Evolutionary conservation across 1,140 invertebrate genomes (phyloP).

Genomic region (Drosophila leontia): DNA sequence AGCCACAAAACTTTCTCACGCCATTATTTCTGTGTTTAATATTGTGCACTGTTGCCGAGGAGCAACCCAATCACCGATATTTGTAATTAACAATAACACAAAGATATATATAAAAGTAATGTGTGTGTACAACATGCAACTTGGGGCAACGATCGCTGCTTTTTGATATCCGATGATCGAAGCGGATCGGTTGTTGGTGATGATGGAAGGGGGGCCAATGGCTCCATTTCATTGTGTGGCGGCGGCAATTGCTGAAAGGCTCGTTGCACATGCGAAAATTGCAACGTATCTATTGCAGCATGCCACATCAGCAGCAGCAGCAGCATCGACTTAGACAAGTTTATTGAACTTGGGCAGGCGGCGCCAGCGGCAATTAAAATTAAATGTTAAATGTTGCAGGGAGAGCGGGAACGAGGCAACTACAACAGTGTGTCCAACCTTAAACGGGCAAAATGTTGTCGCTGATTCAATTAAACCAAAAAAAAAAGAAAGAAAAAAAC

Average conservation of each 20-base stretch:
- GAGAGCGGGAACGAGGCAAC: constrained; percentile 11
- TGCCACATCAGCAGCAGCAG: constrained; percentile 39
- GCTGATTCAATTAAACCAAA: constrained; percentile 75
- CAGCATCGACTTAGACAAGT: constrained; percentile 35
- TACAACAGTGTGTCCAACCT: constrained; percentile 42
- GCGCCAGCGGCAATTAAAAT: constrained; percentile 78
- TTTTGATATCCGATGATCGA: constrained; percentile 51
- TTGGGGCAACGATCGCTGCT: constrained; percentile 73
- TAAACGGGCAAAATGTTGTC: constrained; percentile 58
- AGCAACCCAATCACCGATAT: constrained; percentile 80
- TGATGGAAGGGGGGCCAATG: constrained; percentile 32
- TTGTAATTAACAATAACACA: constrained; percentile 70
- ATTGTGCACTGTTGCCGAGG: constrained; percentile 40
- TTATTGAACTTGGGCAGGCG: constrained; percentile 73
- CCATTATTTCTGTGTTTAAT: constrained; percentile 52
- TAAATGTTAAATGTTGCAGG: constrained; percentile 64
- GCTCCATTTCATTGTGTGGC: constrained; percentile 64
- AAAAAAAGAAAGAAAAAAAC: constrained; percentile 19
- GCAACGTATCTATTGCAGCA: constrained; percentile 67
- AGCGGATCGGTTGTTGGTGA: constrained; percentile 28
- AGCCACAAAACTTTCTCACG: constrained; percentile 69
- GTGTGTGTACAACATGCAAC: constrained; percentile 22
- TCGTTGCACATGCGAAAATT: constrained; percentile 43
- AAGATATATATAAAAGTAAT: not conserved
- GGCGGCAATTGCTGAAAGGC: constrained; percentile 54